Percentiles rank a stretch among this genome's conserved stretches.
Conservation (phyloP, 2,888 invertebrate species). For the Craniophora ligustri region DNA sequence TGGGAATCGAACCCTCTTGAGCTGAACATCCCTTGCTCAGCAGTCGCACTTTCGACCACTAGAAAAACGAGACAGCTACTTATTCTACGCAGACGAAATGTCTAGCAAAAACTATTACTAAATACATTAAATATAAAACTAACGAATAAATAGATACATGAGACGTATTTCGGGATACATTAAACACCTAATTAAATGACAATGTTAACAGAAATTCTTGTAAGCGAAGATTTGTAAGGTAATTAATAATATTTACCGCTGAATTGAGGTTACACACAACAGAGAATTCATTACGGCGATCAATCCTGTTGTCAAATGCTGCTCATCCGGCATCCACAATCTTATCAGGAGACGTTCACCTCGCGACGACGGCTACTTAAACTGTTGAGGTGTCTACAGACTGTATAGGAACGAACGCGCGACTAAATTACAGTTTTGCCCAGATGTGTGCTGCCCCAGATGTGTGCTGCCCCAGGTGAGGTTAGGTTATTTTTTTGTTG, state of each 20-base stretch:
- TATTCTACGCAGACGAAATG: no score
- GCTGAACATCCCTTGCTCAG: no score
- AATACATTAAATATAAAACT: neutral
- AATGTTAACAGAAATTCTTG: neutral
- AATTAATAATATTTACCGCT: conserved; percentile 23
- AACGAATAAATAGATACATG: neutral
- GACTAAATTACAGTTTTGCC: no score
- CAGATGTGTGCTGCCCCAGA: no score
- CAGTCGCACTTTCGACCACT: no score
- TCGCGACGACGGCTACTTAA: conserved; percentile 26
- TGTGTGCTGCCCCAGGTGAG: no score
- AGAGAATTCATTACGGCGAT: conserved; percentile 52
- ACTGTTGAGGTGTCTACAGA: conserved; percentile 21
- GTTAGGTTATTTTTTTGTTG: no score
- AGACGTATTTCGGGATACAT: neutral
- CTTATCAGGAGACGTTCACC: conserved; percentile 61
- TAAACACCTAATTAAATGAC: no score
- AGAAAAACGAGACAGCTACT: no score
- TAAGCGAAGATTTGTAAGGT: conserved; percentile 10
- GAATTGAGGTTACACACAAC: conserved; percentile 23
- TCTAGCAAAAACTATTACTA: no score
- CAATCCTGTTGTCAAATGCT: conserved; percentile 58
- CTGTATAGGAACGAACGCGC: neutral
- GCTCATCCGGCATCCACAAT: conserved; percentile 54
- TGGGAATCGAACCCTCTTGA: no score